Conservation (phyloP, 2,888 invertebrate genomes). For the Rhyacophila evoluta region DNA sequence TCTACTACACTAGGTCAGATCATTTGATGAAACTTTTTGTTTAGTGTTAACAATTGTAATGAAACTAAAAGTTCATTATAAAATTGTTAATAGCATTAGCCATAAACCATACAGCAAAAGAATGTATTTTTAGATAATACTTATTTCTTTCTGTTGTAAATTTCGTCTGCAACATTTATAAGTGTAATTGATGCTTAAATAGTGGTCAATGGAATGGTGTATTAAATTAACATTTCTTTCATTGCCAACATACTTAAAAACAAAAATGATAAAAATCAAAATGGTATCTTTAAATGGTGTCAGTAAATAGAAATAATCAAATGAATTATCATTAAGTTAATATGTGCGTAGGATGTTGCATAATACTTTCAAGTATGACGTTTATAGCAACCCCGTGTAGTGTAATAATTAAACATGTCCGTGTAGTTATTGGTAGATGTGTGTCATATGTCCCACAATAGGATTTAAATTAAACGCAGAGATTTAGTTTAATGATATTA, state of each 20-base stretch:
- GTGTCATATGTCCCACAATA: conserved; percentile 20
- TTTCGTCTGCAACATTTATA: not conserved
- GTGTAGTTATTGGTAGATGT: conserved; percentile 23
- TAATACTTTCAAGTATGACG: conserved; percentile 3
- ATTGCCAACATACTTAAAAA: not conserved
- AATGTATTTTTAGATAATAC: not conserved
- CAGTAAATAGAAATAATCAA: not conserved
- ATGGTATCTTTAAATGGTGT: no score
- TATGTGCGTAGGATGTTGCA: conserved; percentile 10
- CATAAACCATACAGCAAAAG: not conserved
- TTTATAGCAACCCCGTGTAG: conserved; percentile 11
- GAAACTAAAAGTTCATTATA: no score
- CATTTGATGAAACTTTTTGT: no score
- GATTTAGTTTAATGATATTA: not conserved
- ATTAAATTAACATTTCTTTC: not conserved
- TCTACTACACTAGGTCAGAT: no score
- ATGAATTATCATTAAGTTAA: not conserved
- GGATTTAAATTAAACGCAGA: conserved; percentile 7
- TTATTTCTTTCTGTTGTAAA: not conserved
- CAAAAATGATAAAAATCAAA: no score
- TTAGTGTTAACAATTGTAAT: no score
- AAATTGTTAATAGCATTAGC: no score
- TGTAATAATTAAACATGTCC: conserved; percentile 16
- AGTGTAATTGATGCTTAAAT: not conserved
- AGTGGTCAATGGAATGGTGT: not conserved